phyloP scores from a whole-genome alignment of 2,888 invertebrate species.

The Lochmaea capreae region DNA sequence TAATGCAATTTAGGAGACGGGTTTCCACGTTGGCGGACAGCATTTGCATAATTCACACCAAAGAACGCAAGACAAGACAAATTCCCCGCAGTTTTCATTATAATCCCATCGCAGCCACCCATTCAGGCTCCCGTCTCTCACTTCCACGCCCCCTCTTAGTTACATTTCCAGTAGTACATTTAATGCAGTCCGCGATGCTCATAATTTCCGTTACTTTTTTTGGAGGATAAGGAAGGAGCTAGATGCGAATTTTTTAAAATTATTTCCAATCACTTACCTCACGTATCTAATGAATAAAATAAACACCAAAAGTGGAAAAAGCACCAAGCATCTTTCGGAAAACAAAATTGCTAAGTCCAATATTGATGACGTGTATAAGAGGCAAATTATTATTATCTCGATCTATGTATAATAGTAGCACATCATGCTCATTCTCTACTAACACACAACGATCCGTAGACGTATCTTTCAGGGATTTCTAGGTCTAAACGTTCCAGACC shows the following conservation, averaged over 20 bases:
- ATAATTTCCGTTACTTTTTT: slow-evolving; percentile 58
- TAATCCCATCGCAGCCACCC: slow-evolving; percentile 61
- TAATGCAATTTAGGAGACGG: slow-evolving; percentile 63
- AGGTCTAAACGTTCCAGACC: no score
- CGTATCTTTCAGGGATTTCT: no score
- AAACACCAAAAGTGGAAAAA: no score
- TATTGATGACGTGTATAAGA: no score
- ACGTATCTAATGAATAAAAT: neutral
- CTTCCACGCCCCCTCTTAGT: slow-evolving; percentile 31
- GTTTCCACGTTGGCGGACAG: slow-evolving; percentile 61
- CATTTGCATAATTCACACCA: slow-evolving; percentile 64
- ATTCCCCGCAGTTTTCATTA: slow-evolving; percentile 63
- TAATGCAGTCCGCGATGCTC: slow-evolving; percentile 61
- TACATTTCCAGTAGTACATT: slow-evolving; percentile 58
- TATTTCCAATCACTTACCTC: neutral
- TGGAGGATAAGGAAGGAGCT: slow-evolving; percentile 13
- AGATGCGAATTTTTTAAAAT: neutral
- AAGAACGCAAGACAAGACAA: slow-evolving; percentile 60
- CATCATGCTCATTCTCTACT: no score
- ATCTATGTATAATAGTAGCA: no score
- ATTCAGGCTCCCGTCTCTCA: slow-evolving; percentile 42
- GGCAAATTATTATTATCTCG: no score
- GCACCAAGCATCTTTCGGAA: neutral
- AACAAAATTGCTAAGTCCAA: no score
- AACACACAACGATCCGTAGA: no score